These are phyloP conservation scores for Sycophila texana DNA, from an alignment of 2,888 invertebrate species.

Conservation along the genomic window DNA sequence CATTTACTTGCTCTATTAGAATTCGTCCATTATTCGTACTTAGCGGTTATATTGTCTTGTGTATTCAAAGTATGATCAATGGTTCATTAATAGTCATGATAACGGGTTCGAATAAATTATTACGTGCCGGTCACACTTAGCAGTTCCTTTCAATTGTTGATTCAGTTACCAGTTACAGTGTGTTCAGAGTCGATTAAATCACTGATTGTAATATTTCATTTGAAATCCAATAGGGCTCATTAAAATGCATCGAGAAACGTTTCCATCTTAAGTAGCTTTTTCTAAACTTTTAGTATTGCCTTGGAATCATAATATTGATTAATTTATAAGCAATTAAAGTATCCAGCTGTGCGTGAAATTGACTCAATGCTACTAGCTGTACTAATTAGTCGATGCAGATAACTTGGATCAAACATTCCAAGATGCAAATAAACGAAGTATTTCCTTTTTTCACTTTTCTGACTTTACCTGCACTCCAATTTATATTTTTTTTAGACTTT, in stretches of 20 bases:
- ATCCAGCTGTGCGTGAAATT: conserved; percentile 9
- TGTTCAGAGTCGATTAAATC: background rate
- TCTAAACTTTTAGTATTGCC: background rate
- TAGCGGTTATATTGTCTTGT: conserved; percentile 15
- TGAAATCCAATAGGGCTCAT: background rate
- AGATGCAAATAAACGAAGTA: background rate
- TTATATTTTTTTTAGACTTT: background rate
- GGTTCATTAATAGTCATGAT: conserved; percentile 39
- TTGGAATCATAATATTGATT: background rate
- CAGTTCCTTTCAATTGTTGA: conserved; percentile 20
- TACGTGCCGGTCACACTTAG: background rate
- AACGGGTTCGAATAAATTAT: conserved; percentile 36
- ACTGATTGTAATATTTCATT: background rate
- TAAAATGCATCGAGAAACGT: background rate
- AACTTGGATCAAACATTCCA: background rate
- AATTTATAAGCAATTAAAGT: background rate
- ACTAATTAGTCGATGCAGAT: background rate
- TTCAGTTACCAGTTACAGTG: conserved; percentile 22
- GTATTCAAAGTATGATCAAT: conserved; percentile 29
- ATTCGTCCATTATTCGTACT: background rate
- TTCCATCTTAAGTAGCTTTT: background rate
- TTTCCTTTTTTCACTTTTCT: no score
- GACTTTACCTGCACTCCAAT: background rate
- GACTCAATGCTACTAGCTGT: background rate
- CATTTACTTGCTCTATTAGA: conserved; percentile 18